These are phyloP conservation scores for Maconellicoccus hirsutus DNA, from an alignment of 1,140 invertebrate genomes.

Conservation along the genomic window DNA sequence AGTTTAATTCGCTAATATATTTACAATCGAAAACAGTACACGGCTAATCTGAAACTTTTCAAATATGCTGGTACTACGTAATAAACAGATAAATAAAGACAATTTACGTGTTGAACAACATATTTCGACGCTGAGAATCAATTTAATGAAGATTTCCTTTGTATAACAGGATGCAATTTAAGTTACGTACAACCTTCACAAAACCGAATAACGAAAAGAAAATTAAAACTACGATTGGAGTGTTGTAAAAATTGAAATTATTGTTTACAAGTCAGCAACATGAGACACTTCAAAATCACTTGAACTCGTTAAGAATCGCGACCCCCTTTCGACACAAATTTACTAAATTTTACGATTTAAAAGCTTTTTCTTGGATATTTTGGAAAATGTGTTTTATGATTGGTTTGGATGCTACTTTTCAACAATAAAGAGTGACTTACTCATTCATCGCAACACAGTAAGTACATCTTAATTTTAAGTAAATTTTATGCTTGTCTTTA, in stretches of 20 bases:
- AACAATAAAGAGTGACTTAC: no score
- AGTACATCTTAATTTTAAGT: no score
- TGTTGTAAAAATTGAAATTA: conserved; percentile 1
- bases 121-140: neutral
- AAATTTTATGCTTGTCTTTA: no score
- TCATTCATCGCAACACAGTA: no score
- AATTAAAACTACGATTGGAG: conserved; percentile 4
- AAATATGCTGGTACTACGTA: conserved; percentile 3
- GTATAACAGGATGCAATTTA: conserved; percentile 2
- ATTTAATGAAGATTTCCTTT: conserved; percentile 9
- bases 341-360: no score
- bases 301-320: neutral
- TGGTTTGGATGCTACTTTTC: no score
- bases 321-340: neutral
- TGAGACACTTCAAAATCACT: neutral
- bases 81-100: conserved; percentile 5
- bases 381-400: no score
- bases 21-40: neutral
- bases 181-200: conserved; percentile 3
- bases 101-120: neutral
- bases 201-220: neutral
- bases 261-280: conserved; percentile 4
- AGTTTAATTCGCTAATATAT: neutral
- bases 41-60: neutral
- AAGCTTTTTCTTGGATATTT: no score